Conservation (phyloP, 2,888 invertebrate genomes). For the Drosophila atripex region DNA sequence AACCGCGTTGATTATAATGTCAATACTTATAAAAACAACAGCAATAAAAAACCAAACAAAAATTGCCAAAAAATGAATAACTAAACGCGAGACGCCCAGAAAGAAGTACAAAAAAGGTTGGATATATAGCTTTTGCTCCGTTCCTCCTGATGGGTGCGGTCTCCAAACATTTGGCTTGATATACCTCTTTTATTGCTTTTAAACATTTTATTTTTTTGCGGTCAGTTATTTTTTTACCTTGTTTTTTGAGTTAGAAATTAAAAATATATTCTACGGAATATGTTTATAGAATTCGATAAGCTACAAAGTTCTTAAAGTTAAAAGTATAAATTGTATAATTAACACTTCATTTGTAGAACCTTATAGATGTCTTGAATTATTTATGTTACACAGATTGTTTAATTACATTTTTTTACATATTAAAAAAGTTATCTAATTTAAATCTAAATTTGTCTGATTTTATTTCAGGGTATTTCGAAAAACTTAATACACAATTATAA, state of each 20-base stretch:
- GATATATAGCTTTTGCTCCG: slow-evolving; percentile 30
- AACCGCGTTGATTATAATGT: slow-evolving; percentile 80
- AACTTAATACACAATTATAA: neutral
- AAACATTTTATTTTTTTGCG: slow-evolving; percentile 32
- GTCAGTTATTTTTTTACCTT: slow-evolving; percentile 26
- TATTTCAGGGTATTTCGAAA: slow-evolving; percentile 22
- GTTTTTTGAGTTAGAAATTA: slow-evolving; percentile 31
- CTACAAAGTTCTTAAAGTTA: neutral
- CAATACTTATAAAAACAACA: slow-evolving; percentile 72
- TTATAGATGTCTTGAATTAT: slow-evolving; percentile 51
- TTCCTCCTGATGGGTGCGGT: slow-evolving; percentile 65
- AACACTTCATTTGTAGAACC: too few relatives aligned
- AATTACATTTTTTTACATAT: neutral
- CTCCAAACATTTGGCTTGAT: slow-evolving; percentile 68
- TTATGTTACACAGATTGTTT: too few relatives aligned
- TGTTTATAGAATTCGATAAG: neutral
- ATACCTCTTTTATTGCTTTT: slow-evolving; percentile 44
- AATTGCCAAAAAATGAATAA: slow-evolving; percentile 31
- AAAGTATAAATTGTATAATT: too few relatives aligned
- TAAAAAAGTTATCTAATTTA: too few relatives aligned
- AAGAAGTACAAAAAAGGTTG: slow-evolving; percentile 14
- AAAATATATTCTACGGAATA: slow-evolving; percentile 68
- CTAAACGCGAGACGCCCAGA: slow-evolving; percentile 44
- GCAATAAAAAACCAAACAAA: slow-evolving; percentile 22
- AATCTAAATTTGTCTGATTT: too few relatives aligned